Percentiles rank a stretch among this genome's conserved stretches.
These are phyloP conservation scores for Melanotaenia pygmaea DNA, from an alignment of 2,797 vertebrate species.

Conservation along the genomic window DNA sequence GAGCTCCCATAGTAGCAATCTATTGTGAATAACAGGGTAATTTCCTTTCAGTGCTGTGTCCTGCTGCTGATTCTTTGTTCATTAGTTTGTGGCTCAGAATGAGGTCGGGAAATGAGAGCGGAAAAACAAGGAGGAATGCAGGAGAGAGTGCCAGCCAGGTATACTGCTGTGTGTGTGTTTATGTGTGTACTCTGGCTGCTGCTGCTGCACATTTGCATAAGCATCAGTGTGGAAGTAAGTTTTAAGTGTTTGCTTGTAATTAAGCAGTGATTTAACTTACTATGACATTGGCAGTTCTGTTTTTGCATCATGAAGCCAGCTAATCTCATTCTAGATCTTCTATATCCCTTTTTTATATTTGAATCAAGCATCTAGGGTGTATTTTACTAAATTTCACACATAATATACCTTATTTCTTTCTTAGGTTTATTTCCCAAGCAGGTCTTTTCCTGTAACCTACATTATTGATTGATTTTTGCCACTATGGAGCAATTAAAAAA, in stretches of 20 bases:
- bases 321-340: not conserved
- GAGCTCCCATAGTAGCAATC: constrained; percentile 41
- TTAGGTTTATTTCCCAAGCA: not conserved
- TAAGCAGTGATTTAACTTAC: not conserved
- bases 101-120: constrained; percentile 77
- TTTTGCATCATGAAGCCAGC: not conserved
- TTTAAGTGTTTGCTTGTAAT: constrained; percentile 33
- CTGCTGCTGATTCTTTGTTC: constrained; percentile 67
- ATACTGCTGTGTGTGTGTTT: constrained; percentile 61
- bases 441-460: not conserved
- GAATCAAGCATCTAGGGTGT: constrained; percentile 1
- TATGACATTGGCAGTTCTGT: not conserved
- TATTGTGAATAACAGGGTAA: constrained; percentile 41
- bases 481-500: constrained; percentile 2
- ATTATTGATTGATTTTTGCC: not conserved
- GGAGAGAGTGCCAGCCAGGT: constrained; percentile 70
- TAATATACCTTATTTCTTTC: not conserved
- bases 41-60: constrained; percentile 52
- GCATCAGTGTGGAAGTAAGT: constrained; percentile 39
- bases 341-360: not conserved
- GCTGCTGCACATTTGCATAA: constrained; percentile 58
- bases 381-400: not conserved
- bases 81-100: constrained; percentile 73
- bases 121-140: constrained; percentile 75
- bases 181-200: constrained; percentile 57